Conservation (phyloP, 2,113 vertebrate species). For the Azemiops feae region DNA sequence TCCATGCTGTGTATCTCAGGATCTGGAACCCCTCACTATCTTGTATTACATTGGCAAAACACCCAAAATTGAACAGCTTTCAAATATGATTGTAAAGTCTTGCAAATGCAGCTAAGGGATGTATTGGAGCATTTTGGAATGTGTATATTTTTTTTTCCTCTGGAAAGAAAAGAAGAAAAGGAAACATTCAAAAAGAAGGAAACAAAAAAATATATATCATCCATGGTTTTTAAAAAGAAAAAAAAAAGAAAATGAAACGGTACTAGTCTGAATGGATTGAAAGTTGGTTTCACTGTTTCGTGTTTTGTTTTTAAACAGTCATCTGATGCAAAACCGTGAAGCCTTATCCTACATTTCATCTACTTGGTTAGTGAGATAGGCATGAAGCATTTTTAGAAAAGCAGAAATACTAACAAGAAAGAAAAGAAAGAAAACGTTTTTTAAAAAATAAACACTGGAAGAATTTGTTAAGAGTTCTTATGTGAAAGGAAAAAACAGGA, state of each 20-base stretch:
- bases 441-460: conserved; percentile 95
- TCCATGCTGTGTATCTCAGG: conserved; percentile 94
- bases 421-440: conserved; percentile 52
- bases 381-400: conserved; percentile 59
- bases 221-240: conserved; percentile 45
- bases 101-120: conserved; percentile 96
- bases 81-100: conserved; percentile 98
- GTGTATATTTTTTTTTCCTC: background rate
- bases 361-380: conserved; percentile 75
- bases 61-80: conserved; percentile 97
- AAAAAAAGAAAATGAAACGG: conserved; percentile 58
- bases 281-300: conserved; percentile 66
- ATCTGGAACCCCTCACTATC: conserved; percentile 95
- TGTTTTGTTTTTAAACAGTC: conserved; percentile 68
- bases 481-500: conserved; percentile 90
- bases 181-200: conserved; percentile 46
- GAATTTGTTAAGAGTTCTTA: conserved; percentile 86
- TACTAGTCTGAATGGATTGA: conserved; percentile 75
- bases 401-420: conserved; percentile 36
- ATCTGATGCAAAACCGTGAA: conserved; percentile 71
- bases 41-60: conserved; percentile 96
- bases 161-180: conserved; percentile 34
- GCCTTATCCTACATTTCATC: conserved; percentile 71
- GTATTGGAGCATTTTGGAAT: conserved; percentile 29
- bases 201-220: conserved; percentile 58